Conservation (phyloP, 2,888 invertebrate genomes). For the Scaptomyza parva region DNA sequence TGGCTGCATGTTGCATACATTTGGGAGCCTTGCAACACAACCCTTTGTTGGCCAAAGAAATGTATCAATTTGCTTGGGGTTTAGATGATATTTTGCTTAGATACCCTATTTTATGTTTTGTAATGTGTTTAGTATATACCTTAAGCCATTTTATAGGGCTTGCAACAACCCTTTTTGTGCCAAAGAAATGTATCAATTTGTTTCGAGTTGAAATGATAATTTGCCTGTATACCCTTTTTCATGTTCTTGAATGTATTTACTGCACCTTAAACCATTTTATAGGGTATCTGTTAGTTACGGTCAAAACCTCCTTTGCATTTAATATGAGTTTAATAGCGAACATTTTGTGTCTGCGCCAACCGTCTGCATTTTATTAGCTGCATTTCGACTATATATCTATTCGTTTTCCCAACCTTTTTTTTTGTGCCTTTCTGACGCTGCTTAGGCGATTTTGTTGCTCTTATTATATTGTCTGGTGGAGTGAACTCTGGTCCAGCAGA, state of each 20-base stretch:
- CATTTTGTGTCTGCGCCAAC: constrained; percentile 15
- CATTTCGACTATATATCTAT: constrained; percentile 10
- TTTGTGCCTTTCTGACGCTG: background rate
- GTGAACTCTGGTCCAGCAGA: background rate
- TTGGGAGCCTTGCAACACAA: background rate
- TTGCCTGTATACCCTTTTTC: too few species aligned
- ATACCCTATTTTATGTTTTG: too few species aligned
- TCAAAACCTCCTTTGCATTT: background rate
- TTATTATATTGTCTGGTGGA: constrained; percentile 3
- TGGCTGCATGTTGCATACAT: constrained; percentile 25
- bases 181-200: too few species aligned
- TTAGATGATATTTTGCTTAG: too few species aligned
- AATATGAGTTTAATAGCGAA: constrained; percentile 29
- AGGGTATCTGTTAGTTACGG: background rate
- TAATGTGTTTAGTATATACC: too few species aligned
- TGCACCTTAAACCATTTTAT: background rate
- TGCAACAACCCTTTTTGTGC: too few species aligned
- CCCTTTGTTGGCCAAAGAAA: background rate
- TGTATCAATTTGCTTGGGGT: constrained; percentile 20
- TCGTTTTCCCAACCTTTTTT: background rate
- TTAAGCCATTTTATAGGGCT: too few species aligned
- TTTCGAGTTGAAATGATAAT: too few species aligned
- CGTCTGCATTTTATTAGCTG: constrained; percentile 43
- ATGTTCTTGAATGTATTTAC: too few species aligned
- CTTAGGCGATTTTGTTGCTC: constrained; percentile 8